Evolutionary conservation across 2,888 invertebrate genomes (phyloP).

Genomic region (Lasiommata megera): DNA sequence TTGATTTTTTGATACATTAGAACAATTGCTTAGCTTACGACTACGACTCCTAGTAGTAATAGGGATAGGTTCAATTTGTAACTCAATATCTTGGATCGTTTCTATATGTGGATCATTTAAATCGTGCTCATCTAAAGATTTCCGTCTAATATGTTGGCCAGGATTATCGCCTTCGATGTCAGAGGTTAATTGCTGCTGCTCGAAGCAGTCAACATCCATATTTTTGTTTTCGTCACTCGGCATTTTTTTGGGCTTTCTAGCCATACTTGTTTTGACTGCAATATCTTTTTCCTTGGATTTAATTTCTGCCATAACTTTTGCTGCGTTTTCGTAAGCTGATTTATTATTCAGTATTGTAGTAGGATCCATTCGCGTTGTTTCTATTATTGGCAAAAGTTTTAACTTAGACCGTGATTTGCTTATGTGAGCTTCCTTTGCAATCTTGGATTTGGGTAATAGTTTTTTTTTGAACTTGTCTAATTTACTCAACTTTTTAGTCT

Average conservation of each 20-base stretch:
- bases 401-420: constrained; percentile 35
- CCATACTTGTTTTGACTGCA: constrained; percentile 13
- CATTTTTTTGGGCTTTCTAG: constrained; percentile 4
- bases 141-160: neutral
- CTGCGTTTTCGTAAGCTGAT: constrained; percentile 58
- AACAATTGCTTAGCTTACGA: constrained; percentile 26
- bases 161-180: neutral
- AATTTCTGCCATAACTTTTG: constrained; percentile 54
- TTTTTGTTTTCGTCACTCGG: neutral
- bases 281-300: constrained; percentile 39
- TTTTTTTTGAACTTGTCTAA: constrained; percentile 53
- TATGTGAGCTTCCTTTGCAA: constrained; percentile 37
- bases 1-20: neutral
- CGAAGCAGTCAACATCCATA: neutral
- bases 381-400: constrained; percentile 33
- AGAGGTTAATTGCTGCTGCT: neutral
- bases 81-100: neutral
- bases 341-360: constrained; percentile 47
- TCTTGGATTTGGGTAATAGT: constrained; percentile 56
- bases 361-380: constrained; percentile 30
- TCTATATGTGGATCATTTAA: constrained; percentile 8
- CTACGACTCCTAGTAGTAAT: constrained; percentile 40
- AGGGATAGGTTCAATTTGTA: neutral
- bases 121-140: neutral
- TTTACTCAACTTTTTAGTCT: constrained; percentile 48